Evolutionary conservation across 2,797 vertebrate genomes (phyloP), one percentile per base, ranked within the genome.

Genomic region (Phalloptychus januarius): DNA sequence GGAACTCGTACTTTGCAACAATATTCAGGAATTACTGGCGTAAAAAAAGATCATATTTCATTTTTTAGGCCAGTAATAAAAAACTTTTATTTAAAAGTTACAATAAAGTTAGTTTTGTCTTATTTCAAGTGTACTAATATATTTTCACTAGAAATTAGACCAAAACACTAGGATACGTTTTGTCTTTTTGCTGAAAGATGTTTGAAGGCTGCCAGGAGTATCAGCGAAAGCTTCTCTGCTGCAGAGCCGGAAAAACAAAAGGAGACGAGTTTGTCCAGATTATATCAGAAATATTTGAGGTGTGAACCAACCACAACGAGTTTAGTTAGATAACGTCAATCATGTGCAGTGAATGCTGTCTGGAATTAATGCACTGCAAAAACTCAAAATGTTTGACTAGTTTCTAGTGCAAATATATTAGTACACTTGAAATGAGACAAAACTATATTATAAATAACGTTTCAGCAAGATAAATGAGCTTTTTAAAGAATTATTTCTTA

Each of bases 261-360:
- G 36, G 61, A 56, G 61, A 71, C 38, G 4, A 78, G 73, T 79
- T 80, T 61, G 72, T 56, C 52, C 58, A 70, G 42, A 31, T 83
- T 77, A 40, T 33, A 6, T 11, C 76, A 11, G 31, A 56, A 74
- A 54, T 13, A 46, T 75, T 79, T 83, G 70, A 80, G 40, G 23
- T 1, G 25, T 50, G 65, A 79, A 70, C 31, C 48, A 38, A 28
- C 20, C 3, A 10, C 23, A 31, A 23, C 36, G 58, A 23, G 2
- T 56, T 71, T n/a, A 44, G 31, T 10, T 23, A 44, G 31, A 70
- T 18, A 31, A 28, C 6, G 7, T 5, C 3, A 16, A 8, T 18
- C 61, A 28, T 33, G 65, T 50, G n/a, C 12, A 13, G 54, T 36
- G 0, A 50, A 71, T 28, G 48, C 71, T 10, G 2, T 16, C 69